A percentile compares a stretch with the other conserved stretches of the same genome.
Conservation (phyloP, 23 tunicate genomes). For the Trididemnum clinides region DNA sequence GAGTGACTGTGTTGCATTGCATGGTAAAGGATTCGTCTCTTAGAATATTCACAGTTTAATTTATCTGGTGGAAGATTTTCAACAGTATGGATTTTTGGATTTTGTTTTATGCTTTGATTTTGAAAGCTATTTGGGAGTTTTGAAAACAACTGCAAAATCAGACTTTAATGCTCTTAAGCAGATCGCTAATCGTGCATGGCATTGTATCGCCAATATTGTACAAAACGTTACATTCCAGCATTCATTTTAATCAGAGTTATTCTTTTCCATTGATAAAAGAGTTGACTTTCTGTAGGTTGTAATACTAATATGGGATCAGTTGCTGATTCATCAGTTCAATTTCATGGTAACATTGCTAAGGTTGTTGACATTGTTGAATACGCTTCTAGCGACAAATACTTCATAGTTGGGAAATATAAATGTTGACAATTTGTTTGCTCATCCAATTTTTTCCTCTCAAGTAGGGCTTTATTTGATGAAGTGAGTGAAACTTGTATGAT, state of each 20-base stretch:
- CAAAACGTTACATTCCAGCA: not conserved
- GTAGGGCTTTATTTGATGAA: not conserved
- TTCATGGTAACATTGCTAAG: not conserved
- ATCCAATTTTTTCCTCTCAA: not conserved
- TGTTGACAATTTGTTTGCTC: not conserved
- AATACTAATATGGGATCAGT: not conserved
- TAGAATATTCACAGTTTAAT: slow-evolving; percentile 38
- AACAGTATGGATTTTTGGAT: slow-evolving; percentile 28
- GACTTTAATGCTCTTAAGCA: slow-evolving; percentile 40
- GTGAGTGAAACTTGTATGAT: not conserved
- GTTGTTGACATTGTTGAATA: not conserved
- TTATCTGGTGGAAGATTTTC: slow-evolving; percentile 23
- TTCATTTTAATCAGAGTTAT: not conserved
- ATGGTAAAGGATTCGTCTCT: slow-evolving; percentile 32
- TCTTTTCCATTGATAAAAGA: not conserved
- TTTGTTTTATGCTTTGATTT: slow-evolving; percentile 1
- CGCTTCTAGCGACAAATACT: not conserved
- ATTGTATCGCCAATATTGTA: slow-evolving; percentile 3
- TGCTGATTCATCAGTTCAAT: slow-evolving; percentile 16
- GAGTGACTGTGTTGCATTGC: not conserved
- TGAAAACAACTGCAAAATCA: slow-evolving; percentile 28
- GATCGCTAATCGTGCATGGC: slow-evolving; percentile 3
- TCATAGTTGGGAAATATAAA: not conserved
- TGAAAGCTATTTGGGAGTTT: slow-evolving; percentile 44
- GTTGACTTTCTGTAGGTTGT: not conserved